Conservation (phyloP, 2,113 vertebrate species). For the Haemorhous mexicanus region DNA sequence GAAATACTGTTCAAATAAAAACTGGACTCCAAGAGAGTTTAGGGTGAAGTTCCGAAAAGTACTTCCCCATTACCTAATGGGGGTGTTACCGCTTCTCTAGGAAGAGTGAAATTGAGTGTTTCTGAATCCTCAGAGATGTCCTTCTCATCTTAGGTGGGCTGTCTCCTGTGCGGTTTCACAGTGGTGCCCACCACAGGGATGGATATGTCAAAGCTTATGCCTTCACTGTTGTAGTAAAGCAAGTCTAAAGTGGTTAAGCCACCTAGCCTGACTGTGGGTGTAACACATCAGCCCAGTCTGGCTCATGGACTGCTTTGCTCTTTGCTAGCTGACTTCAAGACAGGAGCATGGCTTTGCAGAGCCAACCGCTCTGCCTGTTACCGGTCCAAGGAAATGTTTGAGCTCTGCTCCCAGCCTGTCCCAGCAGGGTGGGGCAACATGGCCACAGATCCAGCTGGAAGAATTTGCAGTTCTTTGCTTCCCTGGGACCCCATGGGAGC, state of each 20-base stretch:
- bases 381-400: fast-evolving
- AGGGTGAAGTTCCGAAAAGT: neutral
- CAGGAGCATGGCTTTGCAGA: neutral
- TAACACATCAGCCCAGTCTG: neutral
- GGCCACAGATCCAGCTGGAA: neutral
- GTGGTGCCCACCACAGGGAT: neutral
- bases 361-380: neutral
- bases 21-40: neutral
- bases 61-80: neutral
- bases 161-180: neutral
- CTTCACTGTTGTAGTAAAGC: neutral
- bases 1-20: neutral
- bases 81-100: neutral
- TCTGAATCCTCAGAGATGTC: neutral
- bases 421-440: fast-evolving
- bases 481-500: fast-evolving
- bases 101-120: neutral
- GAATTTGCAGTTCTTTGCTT: neutral
- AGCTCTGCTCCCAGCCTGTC: neutral
- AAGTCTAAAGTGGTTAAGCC: neutral
- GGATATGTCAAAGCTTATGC: neutral
- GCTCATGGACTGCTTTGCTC: neutral
- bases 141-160: fast-evolving
- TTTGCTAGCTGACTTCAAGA: neutral
- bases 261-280: neutral